A percentile compares a stretch with the other conserved stretches of the same genome.
Evolutionary conservation across 2,888 invertebrate species (phyloP).

Genomic region (Furcula furcula): DNA sequence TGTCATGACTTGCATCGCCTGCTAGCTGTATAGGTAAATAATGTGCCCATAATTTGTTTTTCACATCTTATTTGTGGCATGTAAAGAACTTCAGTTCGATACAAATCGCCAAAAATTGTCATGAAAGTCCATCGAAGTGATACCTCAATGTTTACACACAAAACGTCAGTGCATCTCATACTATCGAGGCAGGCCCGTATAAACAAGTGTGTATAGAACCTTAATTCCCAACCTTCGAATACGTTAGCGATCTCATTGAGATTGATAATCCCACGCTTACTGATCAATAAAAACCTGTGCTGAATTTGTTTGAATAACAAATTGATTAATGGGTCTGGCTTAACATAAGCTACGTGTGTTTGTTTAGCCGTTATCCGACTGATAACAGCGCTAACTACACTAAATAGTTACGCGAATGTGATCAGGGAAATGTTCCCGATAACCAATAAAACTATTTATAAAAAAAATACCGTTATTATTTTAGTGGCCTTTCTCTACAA

Average conservation of each 20-base stretch:
- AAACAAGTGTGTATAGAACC: background rate
- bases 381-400: constrained; percentile 23
- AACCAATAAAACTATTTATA: constrained; percentile 27
- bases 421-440: constrained; percentile 26
- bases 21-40: no score
- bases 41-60: no score
- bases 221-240: constrained; percentile 1
- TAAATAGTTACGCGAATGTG: constrained; percentile 25
- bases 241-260: constrained; percentile 1
- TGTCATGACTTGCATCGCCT: no score
- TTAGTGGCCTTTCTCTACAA: no score
- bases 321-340: constrained; percentile 33
- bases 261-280: constrained; percentile 12
- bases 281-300: constrained; percentile 21
- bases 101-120: no score
- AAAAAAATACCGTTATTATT: constrained; percentile 3
- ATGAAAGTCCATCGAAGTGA: no score
- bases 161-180: background rate
- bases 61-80: no score
- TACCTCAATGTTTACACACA: no score
- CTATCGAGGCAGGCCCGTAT: background rate
- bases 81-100: no score
- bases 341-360: constrained; percentile 28
- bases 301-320: constrained; percentile 35
- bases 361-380: constrained; percentile 21